Conservation (phyloP, 2,888 invertebrate genomes). For the Leptothorax acervorum region DNA sequence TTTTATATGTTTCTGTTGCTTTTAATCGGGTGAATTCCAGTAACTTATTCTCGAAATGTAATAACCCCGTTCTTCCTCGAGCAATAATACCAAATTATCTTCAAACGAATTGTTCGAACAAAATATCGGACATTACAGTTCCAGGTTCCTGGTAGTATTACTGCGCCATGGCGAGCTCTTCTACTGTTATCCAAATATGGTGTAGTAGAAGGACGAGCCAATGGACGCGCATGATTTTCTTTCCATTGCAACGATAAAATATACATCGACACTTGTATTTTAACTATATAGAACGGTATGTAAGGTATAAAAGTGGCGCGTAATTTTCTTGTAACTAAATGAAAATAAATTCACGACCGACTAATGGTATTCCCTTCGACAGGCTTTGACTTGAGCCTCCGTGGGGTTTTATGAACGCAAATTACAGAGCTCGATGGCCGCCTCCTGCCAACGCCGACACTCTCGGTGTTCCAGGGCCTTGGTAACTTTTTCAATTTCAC, state of each 20-base stretch:
- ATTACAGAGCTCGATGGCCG: constrained; percentile 84
- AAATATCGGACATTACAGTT: constrained; percentile 16
- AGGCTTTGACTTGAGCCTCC: constrained; percentile 70
- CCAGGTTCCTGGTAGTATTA: not conserved
- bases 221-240: constrained; percentile 35
- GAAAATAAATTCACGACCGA: constrained; percentile 83
- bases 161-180: not conserved
- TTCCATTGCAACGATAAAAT: constrained; percentile 68
- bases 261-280: constrained; percentile 72
- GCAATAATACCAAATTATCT: not conserved
- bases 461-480: constrained; percentile 74
- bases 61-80: not conserved
- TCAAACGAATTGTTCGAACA: not conserved
- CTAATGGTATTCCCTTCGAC: constrained; percentile 77
- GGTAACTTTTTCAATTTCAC: constrained; percentile 79
- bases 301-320: constrained; percentile 54
- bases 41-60: constrained; percentile 14
- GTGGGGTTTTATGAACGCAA: constrained; percentile 83
- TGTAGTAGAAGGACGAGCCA: constrained; percentile 17
- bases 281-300: constrained; percentile 34
- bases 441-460: constrained; percentile 81
- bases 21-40: not conserved
- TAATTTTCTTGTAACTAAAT: constrained; percentile 83
- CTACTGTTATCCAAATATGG: constrained; percentile 42
- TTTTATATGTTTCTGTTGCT: not conserved